Conservation (phyloP, 2,113 vertebrate genomes). For the Scopus umbretta region DNA sequence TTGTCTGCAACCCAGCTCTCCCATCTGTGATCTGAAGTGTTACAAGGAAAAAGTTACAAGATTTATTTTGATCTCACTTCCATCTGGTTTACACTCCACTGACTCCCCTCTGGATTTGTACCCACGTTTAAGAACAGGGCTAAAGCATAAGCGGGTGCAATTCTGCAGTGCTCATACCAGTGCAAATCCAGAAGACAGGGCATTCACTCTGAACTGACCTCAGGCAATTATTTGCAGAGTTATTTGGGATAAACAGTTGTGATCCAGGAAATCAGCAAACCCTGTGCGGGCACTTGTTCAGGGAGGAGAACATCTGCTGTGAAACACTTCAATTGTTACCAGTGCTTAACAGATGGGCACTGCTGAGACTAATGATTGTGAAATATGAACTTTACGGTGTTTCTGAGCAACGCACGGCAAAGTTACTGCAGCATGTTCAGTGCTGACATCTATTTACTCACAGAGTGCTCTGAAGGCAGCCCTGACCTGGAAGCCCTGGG, state of each 20-base stretch:
- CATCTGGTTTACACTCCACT: conserved; percentile 13
- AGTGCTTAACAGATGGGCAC: conserved; percentile 38
- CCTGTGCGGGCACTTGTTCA: neutral
- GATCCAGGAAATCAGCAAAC: conserved; percentile 20
- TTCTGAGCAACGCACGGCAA: neutral
- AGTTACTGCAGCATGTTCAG: neutral
- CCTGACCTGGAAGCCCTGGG: neutral
- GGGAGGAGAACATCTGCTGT: conserved; percentile 40
- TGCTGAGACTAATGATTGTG: neutral
- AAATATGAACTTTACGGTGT: neutral
- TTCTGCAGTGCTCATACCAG: neutral
- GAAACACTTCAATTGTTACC: neutral
- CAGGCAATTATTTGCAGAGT: neutral
- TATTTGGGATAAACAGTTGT: conserved; percentile 12
- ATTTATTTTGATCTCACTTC: conserved; percentile 46
- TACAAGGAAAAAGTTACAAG: conserved; percentile 17
- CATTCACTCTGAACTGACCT: neutral
- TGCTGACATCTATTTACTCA: neutral
- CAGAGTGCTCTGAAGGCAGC: neutral
- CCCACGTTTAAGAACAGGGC: neutral
- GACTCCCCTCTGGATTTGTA: neutral
- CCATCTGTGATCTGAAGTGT: conserved; percentile 23
- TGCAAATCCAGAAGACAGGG: neutral
- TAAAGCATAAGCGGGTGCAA: neutral
- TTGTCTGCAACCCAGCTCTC: conserved; percentile 34